phyloP scores from a whole-genome alignment of 2,797 vertebrate genomes.

The Tragelaphus oryx region DNA sequence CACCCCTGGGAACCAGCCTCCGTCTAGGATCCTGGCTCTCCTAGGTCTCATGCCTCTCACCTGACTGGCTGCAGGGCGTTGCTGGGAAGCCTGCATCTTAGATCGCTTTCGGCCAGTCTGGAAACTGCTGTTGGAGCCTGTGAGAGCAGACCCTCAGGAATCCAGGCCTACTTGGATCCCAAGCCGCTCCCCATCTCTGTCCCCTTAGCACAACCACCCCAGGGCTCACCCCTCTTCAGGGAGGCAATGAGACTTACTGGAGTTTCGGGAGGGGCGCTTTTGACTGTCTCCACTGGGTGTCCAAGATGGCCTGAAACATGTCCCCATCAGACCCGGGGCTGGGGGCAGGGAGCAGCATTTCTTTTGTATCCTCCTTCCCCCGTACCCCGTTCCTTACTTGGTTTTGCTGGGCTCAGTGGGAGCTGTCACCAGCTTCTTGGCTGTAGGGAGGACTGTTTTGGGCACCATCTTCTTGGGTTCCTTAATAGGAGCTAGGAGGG shows the following conservation, averaged over 20 bases:
- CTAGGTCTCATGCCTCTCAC: background rate
- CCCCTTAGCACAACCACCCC: background rate
- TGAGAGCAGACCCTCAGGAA: constrained; percentile 53
- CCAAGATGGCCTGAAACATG: constrained; percentile 36
- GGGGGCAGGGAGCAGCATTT: background rate
- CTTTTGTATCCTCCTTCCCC: fast-evolving
- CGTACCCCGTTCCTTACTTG: constrained; percentile 82
- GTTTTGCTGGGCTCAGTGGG: constrained; percentile 81
- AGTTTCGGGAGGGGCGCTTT: constrained; percentile 2
- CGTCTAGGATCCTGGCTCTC: background rate
- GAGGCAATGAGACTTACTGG: constrained; percentile 25
- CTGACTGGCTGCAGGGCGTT: background rate
- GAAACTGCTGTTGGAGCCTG: constrained; percentile 79
- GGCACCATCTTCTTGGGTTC: constrained; percentile 82
- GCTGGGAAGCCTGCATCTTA: constrained; percentile 87
- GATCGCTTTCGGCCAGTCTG: constrained; percentile 86
- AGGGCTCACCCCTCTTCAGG: background rate
- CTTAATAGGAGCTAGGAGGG: constrained; percentile 73
- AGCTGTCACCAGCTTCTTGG: constrained; percentile 79
- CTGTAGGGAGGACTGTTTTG: constrained; percentile 82
- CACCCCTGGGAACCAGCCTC: background rate
- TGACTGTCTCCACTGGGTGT: constrained; percentile 15
- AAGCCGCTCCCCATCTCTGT: fast-evolving
- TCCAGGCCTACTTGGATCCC: background rate
- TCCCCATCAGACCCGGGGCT: background rate